phyloP scores from a whole-genome alignment of 2,797 vertebrate species.

The Gallinago stenura region DNA sequence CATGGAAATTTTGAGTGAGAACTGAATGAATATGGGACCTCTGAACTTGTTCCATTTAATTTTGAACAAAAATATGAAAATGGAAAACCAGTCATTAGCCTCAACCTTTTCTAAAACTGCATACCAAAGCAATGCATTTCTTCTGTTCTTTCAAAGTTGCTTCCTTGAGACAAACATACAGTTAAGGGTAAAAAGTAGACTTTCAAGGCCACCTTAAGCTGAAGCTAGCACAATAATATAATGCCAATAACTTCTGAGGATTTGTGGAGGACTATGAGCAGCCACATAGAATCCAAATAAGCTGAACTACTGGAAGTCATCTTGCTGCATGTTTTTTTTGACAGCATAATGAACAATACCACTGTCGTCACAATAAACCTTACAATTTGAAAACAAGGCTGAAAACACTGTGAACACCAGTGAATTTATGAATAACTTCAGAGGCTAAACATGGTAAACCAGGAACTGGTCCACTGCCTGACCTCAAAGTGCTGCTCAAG shows the following conservation, averaged over 20 bases:
- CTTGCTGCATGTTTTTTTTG: not conserved
- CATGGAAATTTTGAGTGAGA: not conserved
- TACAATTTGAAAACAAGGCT: slow-evolving; percentile 11
- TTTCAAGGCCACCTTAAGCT: not conserved
- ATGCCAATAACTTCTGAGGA: not conserved
- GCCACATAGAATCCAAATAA: not conserved
- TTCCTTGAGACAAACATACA: not conserved
- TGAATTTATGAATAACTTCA: not conserved
- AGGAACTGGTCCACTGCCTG: not conserved
- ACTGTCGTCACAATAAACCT: not conserved
- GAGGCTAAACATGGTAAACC: not conserved
- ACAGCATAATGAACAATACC: not conserved
- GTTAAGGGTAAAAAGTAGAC: not conserved
- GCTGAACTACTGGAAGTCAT: not conserved
- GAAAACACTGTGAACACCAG: not conserved
- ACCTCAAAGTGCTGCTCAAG: not conserved
- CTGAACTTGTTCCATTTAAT: not conserved
- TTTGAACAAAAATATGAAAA: not conserved
- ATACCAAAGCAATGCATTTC: not conserved
- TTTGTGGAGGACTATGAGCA: not conserved
- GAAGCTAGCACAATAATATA: not conserved
- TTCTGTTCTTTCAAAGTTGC: not conserved
- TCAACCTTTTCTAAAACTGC: not conserved
- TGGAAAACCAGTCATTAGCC: not conserved
- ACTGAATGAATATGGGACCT: not conserved